These are phyloP conservation scores for Carassius auratus DNA, from an alignment of 2,113 vertebrate species.

Conservation along the genomic window DNA sequence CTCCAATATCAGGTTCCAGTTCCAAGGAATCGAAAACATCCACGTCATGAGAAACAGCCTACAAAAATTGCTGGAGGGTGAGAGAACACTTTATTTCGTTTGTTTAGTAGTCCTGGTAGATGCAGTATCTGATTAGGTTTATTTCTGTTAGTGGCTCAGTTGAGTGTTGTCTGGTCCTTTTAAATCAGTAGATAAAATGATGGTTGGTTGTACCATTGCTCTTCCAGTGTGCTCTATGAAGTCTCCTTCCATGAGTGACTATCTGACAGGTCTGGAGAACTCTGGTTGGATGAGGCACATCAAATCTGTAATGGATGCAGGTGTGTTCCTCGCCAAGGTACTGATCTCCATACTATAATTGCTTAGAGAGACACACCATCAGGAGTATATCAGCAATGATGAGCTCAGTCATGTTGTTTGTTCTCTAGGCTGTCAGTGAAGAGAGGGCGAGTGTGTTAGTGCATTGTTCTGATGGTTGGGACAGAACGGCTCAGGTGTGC, in stretches of 20 bases:
- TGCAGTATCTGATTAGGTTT: background rate
- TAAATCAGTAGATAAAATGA: background rate
- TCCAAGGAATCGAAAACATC: constrained; percentile 85
- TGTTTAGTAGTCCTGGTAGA: background rate
- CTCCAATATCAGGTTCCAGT: constrained; percentile 81
- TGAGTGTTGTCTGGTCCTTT: background rate
- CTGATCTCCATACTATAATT: background rate
- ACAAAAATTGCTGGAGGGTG: constrained; percentile 84
- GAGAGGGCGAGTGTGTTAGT: constrained; percentile 79
- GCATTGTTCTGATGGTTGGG: constrained; percentile 84
- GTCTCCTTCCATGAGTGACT: constrained; percentile 82
- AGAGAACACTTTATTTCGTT: background rate
- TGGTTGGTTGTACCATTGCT: background rate
- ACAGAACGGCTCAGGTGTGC: constrained; percentile 82
- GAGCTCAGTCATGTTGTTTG: background rate
- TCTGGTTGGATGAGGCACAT: constrained; percentile 85
- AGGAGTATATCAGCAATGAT: background rate
- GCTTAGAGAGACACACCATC: background rate
- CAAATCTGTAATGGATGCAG: constrained; percentile 83
- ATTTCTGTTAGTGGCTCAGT: background rate
- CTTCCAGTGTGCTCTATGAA: constrained; percentile 80
- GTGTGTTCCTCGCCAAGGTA: constrained; percentile 83
- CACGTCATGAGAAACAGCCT: constrained; percentile 83
- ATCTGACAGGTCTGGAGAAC: constrained; percentile 82
- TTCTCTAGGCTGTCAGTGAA: constrained; percentile 74